Conservation (phyloP, 2,113 vertebrate species). For the Heloderma charlesbogerti region DNA sequence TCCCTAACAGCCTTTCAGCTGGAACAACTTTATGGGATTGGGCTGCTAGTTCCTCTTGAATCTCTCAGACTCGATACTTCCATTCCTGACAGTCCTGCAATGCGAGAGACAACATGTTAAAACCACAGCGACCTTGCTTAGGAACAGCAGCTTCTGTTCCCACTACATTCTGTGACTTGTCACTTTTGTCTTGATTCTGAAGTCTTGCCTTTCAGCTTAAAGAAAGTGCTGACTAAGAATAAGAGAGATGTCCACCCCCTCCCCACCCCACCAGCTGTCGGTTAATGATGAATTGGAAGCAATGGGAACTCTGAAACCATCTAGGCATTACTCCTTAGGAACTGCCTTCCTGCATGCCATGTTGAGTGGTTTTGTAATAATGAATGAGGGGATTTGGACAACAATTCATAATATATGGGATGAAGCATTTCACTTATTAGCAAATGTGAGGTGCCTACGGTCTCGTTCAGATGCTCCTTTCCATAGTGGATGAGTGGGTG, state of each 20-base stretch:
- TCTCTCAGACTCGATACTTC: not conserved
- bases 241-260: not conserved
- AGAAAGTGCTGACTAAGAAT: constrained; percentile 31
- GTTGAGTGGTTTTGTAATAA: constrained; percentile 9
- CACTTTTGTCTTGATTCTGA: constrained; percentile 30
- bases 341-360: constrained; percentile 10
- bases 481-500: not conserved
- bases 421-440: not conserved
- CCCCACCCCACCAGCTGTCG: not conserved
- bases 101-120: not conserved
- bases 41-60: not conserved
- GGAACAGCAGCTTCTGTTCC: constrained; percentile 16
- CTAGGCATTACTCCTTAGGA: constrained; percentile 9
- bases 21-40: not conserved
- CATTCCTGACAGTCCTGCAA: not conserved
- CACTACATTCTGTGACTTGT: constrained; percentile 44
- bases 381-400: not conserved
- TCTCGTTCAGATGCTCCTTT: not conserved
- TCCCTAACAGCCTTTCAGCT: not conserved
- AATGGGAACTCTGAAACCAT: not conserved
- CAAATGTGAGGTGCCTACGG: not conserved
- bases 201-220: constrained; percentile 32
- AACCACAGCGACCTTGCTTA: constrained; percentile 6
- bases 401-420: not conserved
- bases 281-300: constrained; percentile 22